Evolutionary conservation across 2,888 invertebrate species (phyloP).

Genomic region (Neoscelio sp.): DNA sequence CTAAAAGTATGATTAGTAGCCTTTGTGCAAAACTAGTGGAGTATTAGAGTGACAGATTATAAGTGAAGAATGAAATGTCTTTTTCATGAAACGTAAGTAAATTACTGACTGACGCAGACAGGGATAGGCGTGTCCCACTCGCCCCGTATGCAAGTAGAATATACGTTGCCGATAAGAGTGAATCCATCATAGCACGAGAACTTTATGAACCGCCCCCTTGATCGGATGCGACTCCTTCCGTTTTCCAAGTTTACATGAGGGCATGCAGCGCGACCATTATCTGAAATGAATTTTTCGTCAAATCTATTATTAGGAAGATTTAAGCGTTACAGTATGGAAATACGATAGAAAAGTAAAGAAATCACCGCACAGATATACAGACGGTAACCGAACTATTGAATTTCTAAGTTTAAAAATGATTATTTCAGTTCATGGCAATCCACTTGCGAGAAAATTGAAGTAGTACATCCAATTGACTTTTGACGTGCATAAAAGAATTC

Average conservation of each 20-base stretch:
- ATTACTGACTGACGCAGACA: conserved; percentile 90
- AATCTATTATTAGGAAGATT: conserved; percentile 14
- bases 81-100: conserved; percentile 4
- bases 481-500: too few species aligned
- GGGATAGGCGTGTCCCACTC: conserved; percentile 89
- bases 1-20: background rate
- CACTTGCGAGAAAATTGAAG: too few species aligned
- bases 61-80: background rate
- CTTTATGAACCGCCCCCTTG: conserved; percentile 85
- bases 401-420: background rate
- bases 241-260: conserved; percentile 82
- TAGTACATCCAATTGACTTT: too few species aligned
- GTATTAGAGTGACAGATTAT: background rate
- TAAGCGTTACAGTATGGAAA: conserved; percentile 10
- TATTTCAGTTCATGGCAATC: too few species aligned
- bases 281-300: conserved; percentile 45
- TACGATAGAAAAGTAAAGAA: background rate
- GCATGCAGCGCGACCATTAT: conserved; percentile 76
- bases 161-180: conserved; percentile 88
- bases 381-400: conserved; percentile 8
- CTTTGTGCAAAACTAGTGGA: too few species aligned
- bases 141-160: conserved; percentile 88
- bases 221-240: conserved; percentile 84
- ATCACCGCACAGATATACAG: too few species aligned
- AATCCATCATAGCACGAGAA: conserved; percentile 86